phyloP scores from a whole-genome alignment of 2,113 vertebrate genomes.

The Copsychus sechellarum region DNA sequence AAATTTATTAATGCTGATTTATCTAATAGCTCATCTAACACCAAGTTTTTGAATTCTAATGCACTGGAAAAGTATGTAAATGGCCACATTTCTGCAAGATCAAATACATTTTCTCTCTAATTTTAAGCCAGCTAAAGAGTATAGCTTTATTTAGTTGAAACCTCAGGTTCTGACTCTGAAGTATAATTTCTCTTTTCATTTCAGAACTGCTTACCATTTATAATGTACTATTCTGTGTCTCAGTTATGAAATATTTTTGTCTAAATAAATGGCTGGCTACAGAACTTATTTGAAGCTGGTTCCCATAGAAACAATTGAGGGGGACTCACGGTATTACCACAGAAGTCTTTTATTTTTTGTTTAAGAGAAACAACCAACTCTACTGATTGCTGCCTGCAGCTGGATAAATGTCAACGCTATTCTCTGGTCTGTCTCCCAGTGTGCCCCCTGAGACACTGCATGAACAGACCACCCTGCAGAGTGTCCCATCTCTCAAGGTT shows the following conservation, averaged over 20 bases:
- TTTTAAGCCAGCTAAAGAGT: background rate
- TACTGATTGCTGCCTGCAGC: background rate
- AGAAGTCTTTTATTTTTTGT: background rate
- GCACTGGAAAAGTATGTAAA: background rate
- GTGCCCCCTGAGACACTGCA: too few relatives aligned
- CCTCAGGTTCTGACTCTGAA: background rate
- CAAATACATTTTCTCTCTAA: background rate
- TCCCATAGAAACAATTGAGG: conserved; percentile 20
- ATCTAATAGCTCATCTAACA: background rate
- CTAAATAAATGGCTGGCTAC: background rate
- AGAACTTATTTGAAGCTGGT: background rate
- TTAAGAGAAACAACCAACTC: background rate
- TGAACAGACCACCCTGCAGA: background rate
- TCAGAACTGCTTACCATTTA: background rate
- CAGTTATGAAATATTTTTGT: background rate
- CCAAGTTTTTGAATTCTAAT: background rate
- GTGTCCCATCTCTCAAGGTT: background rate
- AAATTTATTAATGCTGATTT: background rate
- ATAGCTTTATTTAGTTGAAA: background rate
- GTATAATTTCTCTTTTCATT: background rate
- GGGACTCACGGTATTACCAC: background rate
- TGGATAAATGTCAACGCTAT: background rate
- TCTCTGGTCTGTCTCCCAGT: background rate
- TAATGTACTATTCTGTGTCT: background rate
- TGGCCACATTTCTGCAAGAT: background rate